A percentile compares a stretch with the other conserved stretches of the same genome.
Conservation (phyloP, 2,888 invertebrate species). For the Galerucella nymphaeae region DNA sequence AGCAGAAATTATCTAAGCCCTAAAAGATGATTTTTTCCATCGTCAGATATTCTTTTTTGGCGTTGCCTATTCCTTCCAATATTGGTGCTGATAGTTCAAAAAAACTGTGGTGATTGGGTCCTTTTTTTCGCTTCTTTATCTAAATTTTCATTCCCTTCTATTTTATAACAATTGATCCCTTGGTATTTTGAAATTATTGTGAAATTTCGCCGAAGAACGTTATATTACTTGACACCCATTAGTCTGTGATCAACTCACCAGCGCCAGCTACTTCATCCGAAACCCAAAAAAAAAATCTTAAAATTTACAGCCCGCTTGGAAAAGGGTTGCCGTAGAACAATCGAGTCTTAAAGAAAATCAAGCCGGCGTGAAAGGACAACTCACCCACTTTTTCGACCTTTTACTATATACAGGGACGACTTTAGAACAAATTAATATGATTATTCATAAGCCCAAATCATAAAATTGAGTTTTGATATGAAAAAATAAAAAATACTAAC, state of each 20-base stretch:
- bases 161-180: too few relatives aligned
- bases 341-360: constrained; percentile 46
- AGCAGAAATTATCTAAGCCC: too few relatives aligned
- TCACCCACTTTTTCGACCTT: constrained; percentile 44
- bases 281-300: constrained; percentile 24
- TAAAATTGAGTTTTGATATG: not conserved
- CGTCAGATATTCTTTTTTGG: too few relatives aligned
- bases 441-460: not conserved
- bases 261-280: constrained; percentile 26
- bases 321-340: constrained; percentile 50
- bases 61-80: too few relatives aligned
- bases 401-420: constrained; percentile 44
- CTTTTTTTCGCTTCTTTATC: too few relatives aligned
- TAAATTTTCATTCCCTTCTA: too few relatives aligned
- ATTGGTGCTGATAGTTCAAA: too few relatives aligned
- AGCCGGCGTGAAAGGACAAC: constrained; percentile 49
- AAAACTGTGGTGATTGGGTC: too few relatives aligned
- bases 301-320: constrained; percentile 27
- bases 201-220: not conserved
- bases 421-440: not conserved
- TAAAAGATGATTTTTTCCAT: too few relatives aligned
- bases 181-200: too few relatives aligned
- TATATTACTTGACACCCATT: constrained; percentile 36
- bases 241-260: constrained; percentile 31
- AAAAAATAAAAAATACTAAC: too few relatives aligned